Conservation (phyloP, 2,797 vertebrate genomes). For the Odontamblyopus lacepedii region DNA sequence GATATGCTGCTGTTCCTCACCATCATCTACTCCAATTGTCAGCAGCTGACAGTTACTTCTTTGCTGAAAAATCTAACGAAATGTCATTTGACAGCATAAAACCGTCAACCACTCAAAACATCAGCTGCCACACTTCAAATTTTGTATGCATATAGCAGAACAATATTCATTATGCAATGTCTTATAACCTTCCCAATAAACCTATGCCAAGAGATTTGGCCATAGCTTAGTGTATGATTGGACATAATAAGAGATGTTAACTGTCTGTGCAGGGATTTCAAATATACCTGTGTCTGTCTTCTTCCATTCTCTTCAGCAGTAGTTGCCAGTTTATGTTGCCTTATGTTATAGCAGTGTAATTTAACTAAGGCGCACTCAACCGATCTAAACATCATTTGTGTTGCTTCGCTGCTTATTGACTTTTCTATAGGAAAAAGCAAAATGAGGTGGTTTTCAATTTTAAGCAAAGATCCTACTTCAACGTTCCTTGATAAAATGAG, state of each 20-base stretch:
- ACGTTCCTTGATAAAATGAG: background rate
- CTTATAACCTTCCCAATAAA: too few species aligned
- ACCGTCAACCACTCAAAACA: background rate
- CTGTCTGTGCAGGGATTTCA: background rate
- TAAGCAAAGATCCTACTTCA: background rate
- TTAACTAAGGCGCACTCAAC: background rate
- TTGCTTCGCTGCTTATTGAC: background rate
- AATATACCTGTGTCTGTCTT: background rate
- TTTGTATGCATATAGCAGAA: background rate
- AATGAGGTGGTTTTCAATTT: background rate
- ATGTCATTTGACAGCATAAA: background rate
- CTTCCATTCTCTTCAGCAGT: background rate
- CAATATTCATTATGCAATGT: background rate
- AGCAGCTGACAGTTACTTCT: conserved; percentile 15
- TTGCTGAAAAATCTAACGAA: background rate
- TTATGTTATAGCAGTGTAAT: background rate
- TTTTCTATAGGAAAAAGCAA: background rate
- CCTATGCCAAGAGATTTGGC: too few species aligned
- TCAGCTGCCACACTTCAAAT: background rate
- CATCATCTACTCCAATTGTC: conserved; percentile 18
- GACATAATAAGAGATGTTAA: background rate
- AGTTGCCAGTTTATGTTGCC: background rate
- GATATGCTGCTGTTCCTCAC: conserved; percentile 23
- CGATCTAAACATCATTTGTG: background rate
- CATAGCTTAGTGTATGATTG: too few species aligned